phyloP scores from a whole-genome alignment of 2,113 vertebrate species.

The Oriolus oriolus region DNA sequence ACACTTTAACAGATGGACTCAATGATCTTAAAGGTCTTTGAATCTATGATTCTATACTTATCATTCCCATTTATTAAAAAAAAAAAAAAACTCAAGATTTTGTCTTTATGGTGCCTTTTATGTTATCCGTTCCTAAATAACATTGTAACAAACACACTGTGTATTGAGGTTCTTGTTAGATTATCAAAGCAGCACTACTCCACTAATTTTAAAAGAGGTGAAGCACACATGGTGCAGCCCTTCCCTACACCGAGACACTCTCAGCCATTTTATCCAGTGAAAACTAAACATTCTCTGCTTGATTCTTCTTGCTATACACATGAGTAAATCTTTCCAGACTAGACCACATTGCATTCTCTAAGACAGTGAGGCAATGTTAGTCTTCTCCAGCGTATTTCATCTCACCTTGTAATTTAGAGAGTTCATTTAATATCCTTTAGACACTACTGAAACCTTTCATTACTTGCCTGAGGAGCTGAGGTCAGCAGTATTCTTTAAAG shows the following conservation, averaged over 20 bases:
- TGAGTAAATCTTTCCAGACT: neutral
- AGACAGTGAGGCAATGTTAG: neutral
- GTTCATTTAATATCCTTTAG: neutral
- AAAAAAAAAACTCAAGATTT: neutral
- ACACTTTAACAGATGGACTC: neutral
- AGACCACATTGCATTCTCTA: neutral
- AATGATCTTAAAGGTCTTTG: neutral
- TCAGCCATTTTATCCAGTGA: neutral
- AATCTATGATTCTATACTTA: neutral
- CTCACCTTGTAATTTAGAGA: slow-evolving; percentile 13
- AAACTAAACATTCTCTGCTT: neutral
- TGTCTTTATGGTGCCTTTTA: neutral
- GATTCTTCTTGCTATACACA: neutral
- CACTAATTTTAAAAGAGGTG: neutral
- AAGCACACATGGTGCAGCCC: neutral
- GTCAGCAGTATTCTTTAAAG: neutral
- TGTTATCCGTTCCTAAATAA: neutral
- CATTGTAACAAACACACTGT: neutral
- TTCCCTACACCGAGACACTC: neutral
- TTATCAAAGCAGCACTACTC: neutral
- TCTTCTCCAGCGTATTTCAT: neutral
- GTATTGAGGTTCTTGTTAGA: neutral
- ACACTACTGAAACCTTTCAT: neutral
- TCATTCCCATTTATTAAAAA: neutral
- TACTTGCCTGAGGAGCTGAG: neutral